phyloP scores from a whole-genome alignment of 2,797 vertebrate species.

The Rousettus madagascariensis region DNA sequence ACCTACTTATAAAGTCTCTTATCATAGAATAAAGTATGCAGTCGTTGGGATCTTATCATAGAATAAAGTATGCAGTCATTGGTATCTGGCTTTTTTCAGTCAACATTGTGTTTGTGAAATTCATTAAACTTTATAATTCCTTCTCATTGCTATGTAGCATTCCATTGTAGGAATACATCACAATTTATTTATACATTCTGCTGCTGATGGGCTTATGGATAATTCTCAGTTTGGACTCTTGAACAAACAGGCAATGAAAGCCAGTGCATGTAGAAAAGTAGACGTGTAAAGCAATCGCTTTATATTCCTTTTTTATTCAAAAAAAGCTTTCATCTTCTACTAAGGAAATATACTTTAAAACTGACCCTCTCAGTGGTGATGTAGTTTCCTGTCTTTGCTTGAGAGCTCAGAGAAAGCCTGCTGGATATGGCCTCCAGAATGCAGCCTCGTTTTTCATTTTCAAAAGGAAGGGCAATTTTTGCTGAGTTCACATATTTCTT shows the following conservation, averaged over 20 bases:
- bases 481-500: slow-evolving; percentile 22
- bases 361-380: neutral
- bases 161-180: neutral
- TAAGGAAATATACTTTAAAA: slow-evolving; percentile 25
- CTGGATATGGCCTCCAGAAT: neutral
- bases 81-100: neutral
- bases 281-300: neutral
- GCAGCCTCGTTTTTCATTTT: neutral
- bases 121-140: neutral
- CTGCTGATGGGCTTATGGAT: neutral
- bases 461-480: neutral
- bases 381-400: neutral
- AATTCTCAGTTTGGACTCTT: neutral
- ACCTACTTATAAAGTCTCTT: neutral
- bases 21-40: neutral
- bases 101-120: neutral
- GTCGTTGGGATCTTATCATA: neutral
- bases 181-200: neutral
- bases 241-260: neutral
- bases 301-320: neutral
- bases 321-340: neutral
- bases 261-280: neutral
- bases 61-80: neutral
- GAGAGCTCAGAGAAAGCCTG: neutral
- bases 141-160: neutral